Base-by-base conservation (phyloP, 2,888 invertebrate species). In the Aphrophora alni region DNA sequence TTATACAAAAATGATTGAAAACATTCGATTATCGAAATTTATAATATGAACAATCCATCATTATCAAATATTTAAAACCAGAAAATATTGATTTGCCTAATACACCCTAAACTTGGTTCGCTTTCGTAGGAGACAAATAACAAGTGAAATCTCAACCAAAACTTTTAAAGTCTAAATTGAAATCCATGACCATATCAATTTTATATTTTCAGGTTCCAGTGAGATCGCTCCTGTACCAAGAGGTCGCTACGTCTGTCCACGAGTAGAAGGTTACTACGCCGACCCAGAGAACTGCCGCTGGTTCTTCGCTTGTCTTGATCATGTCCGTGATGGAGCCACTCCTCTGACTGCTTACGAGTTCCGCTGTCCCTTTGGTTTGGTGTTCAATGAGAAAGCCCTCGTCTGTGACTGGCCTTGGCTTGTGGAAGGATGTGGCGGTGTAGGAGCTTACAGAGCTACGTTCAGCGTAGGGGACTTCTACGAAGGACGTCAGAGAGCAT, bases 331-430 rank as follows among this genome's bases (percentile, higher is more conserved):
- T 82, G 88, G 88, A 1, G 77, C 78, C 25, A 81, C 84, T 28
- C 85, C 85, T 26, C 86, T 90, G 82, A 91, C 92, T 0, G 93
- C 95, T 0, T 95, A 94, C 88, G 95, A 95, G 89, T 95, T 95
- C 89, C 92, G 94, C 75, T 95, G 95, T 86, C 95, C 95, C 0
- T 95, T 93, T 87, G 94, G 94, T 0, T 89, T 95, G 24, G 94
- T 94, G 7, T 95, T 94, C 87, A 95, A 95, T 86, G 93, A 94
- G 75, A 89, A 89, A 0, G 90, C 91, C 28, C 89, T 94, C 1
- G 89, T 93, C 81, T 95, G 95, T 86, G 94, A 95, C 88, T 95
- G 95, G 95, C 93, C 95, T 0, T 95, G 95, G 94, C 87, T 93
- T 78, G 94, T 95, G 26, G 92, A 92, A 0, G 90, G 90, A 12